Evolutionary conservation across 2,888 invertebrate genomes (phyloP).

Genomic region (Apoda limacodes): DNA sequence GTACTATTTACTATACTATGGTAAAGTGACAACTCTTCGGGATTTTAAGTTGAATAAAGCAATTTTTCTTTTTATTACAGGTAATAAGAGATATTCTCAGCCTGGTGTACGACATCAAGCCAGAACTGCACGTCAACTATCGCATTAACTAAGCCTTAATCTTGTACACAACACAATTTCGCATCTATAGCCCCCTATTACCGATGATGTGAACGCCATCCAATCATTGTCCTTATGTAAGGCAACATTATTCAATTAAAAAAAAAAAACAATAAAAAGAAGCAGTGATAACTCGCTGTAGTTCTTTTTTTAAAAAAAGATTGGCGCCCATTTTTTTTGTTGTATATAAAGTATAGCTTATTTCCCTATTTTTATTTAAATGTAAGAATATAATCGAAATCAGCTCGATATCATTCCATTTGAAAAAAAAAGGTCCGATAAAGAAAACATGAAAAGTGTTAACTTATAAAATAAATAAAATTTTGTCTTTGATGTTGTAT

Average conservation of each 20-base stretch:
- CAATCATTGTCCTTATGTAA: slow-evolving; percentile 40
- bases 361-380: slow-evolving; percentile 22
- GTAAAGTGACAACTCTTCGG: neutral
- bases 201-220: slow-evolving; percentile 33
- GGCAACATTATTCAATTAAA: too few species aligned
- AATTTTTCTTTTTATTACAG: slow-evolving; percentile 48
- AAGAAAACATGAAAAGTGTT: slow-evolving; percentile 23
- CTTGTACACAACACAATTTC: slow-evolving; percentile 17
- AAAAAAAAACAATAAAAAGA: too few species aligned
- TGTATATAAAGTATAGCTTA: slow-evolving; percentile 27
- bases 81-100: slow-evolving; percentile 84
- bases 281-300: slow-evolving; percentile 10
- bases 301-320: too few species aligned
- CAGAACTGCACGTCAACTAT: slow-evolving; percentile 93
- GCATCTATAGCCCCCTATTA: slow-evolving; percentile 19
- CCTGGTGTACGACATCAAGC: slow-evolving; percentile 91
- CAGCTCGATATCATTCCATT: slow-evolving; percentile 65
- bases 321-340: slow-evolving; percentile 17
- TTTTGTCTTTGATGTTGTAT: slow-evolving; percentile 46
- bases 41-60: neutral
- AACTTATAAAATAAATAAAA: slow-evolving; percentile 24
- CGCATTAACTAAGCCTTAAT: too few species aligned
- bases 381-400: slow-evolving; percentile 29
- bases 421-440: slow-evolving; percentile 12
- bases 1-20: neutral